A percentile compares a stretch with the other conserved stretches of the same genome.
These are phyloP conservation scores for Chironomus riparius DNA, from an alignment of 2,888 invertebrate genomes.

Conservation along the genomic window DNA sequence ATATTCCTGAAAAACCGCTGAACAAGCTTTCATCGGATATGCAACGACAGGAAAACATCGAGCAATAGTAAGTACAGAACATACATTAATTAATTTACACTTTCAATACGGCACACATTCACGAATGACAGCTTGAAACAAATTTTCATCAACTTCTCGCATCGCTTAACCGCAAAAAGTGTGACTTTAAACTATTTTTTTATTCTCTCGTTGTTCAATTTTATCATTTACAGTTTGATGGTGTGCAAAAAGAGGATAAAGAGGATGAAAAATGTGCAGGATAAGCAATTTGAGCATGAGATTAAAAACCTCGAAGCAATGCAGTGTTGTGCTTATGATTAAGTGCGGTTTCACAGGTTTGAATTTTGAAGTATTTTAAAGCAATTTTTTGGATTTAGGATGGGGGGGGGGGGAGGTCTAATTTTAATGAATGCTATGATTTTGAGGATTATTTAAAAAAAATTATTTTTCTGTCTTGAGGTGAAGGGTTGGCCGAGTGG, in stretches of 20 bases:
- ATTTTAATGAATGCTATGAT: too few relatives aligned
- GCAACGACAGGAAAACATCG: too few relatives aligned
- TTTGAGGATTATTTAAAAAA: too few relatives aligned
- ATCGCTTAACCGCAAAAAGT: too few relatives aligned
- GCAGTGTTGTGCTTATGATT: constrained; percentile 42
- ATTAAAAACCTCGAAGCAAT: constrained; percentile 40
- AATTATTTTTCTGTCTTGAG: too few relatives aligned
- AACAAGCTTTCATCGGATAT: not conserved
- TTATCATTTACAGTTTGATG: constrained; percentile 18
- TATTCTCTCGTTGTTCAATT: too few relatives aligned
- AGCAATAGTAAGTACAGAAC: not conserved
- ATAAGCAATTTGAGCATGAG: constrained; percentile 41
- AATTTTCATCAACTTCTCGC: not conserved
- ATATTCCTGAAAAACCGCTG: too few relatives aligned
- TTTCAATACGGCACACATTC: not conserved
- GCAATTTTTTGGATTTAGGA: too few relatives aligned
- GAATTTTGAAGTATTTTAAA: not conserved
- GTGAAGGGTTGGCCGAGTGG: too few relatives aligned
- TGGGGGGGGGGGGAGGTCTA: too few relatives aligned
- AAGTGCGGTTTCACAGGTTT: constrained; percentile 42
- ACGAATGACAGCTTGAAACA: not conserved
- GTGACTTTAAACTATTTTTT: too few relatives aligned
- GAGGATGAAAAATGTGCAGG: constrained; percentile 32
- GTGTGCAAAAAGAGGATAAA: constrained; percentile 28
- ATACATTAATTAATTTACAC: not conserved